phyloP scores from a whole-genome alignment of 1,140 invertebrate species.

The Rhysida immarginata region DNA sequence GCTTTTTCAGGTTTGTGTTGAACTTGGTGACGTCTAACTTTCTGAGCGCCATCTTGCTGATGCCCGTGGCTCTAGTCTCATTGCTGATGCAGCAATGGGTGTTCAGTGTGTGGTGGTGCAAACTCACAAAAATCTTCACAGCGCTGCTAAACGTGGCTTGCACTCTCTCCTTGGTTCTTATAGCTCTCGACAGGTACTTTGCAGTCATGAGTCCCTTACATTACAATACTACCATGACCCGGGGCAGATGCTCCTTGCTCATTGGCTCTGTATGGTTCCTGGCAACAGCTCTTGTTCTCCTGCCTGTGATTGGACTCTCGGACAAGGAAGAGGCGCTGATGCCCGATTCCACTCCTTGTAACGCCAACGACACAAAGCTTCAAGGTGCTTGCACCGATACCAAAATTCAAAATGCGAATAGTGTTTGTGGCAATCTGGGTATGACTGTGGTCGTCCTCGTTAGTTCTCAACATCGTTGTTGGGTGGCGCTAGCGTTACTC shows the following conservation, averaged over 20 bases:
- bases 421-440: background rate
- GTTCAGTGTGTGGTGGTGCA: conserved; percentile 30
- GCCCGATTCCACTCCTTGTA: conserved; percentile 7
- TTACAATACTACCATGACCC: conserved; percentile 61
- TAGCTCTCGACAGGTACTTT: conserved; percentile 70
- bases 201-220: conserved; percentile 70
- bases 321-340: background rate
- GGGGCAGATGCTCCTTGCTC: conserved; percentile 48
- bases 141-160: conserved; percentile 38
- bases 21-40: conserved; percentile 49
- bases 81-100: conserved; percentile 24
- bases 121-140: conserved; percentile 34
- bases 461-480: background rate
- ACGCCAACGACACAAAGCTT: background rate
- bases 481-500: background rate
- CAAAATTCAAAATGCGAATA: no score
- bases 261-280: conserved; percentile 46
- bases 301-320: conserved; percentile 5
- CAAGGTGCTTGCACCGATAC: conserved; percentile 17
- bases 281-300: conserved; percentile 9
- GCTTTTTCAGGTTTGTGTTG: conserved; percentile 49
- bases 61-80: conserved; percentile 38
- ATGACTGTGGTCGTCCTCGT: background rate
- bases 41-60: conserved; percentile 41
- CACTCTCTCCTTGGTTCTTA: conserved; percentile 55